Conservation (phyloP, 2,888 invertebrate species). For the Callyntrura sp. region DNA sequence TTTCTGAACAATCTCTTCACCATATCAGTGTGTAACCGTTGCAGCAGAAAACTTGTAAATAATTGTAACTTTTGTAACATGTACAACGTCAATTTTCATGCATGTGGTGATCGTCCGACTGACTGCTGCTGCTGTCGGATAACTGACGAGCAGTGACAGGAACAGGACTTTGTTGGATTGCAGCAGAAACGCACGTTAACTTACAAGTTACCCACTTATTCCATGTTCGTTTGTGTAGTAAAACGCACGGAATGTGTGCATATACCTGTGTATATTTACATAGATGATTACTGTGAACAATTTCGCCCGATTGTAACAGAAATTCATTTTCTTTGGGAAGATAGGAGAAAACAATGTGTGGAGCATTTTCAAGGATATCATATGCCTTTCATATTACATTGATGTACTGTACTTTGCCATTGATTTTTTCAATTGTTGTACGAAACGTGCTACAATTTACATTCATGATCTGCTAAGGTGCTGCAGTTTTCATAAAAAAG, state of each 20-base stretch:
- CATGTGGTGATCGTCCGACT: constrained; percentile 36
- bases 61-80: constrained; percentile 34
- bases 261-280: neutral
- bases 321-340: neutral
- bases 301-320: neutral
- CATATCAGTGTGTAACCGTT: constrained; percentile 44
- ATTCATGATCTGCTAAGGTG: neutral
- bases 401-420: neutral
- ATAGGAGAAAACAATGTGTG: neutral
- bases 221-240: neutral
- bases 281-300: constrained; percentile 5
- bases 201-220: neutral
- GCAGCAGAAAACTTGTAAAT: constrained; percentile 29
- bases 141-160: constrained; percentile 56
- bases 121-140: constrained; percentile 38
- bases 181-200: constrained; percentile 9
- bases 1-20: constrained; percentile 65
- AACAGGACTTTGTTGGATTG: constrained; percentile 2
- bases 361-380: neutral
- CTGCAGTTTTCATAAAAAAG: no score
- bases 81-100: constrained; percentile 55
- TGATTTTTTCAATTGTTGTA: constrained; percentile 14
- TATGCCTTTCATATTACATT: neutral
- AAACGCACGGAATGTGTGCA: neutral
- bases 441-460: constrained; percentile 7